Conservation (phyloP, 2,113 vertebrate species). For the Perca flavescens region DNA sequence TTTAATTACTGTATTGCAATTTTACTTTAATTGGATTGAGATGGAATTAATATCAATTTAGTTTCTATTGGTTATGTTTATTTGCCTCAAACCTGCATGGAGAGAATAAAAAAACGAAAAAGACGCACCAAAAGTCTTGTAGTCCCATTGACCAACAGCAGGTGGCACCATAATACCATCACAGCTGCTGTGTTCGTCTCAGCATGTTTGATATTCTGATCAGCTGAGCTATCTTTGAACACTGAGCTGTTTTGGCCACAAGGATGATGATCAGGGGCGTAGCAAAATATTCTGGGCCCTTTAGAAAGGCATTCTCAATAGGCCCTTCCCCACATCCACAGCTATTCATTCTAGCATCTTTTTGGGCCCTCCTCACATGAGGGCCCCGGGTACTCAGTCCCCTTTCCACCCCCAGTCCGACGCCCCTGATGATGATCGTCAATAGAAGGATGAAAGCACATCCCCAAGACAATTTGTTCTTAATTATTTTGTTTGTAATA, state of each 20-base stretch:
- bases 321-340: no score
- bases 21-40: no score
- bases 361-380: no score
- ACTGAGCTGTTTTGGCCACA: background rate
- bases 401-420: no score
- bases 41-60: no score
- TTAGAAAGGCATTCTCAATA: no score
- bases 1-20: no score
- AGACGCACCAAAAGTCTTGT: background rate
- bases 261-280: background rate
- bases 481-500: background rate
- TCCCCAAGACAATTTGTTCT: background rate
- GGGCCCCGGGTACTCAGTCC: no score
- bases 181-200: background rate
- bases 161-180: conserved; percentile 15
- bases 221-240: background rate
- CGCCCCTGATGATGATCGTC: background rate
- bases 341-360: no score
- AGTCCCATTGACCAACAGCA: conserved; percentile 26
- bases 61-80: background rate
- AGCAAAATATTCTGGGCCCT: no score
- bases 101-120: background rate
- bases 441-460: background rate
- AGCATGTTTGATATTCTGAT: background rate
- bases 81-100: background rate